A percentile compares a stretch with the other conserved stretches of the same genome.
Conservation (phyloP, 2,113 vertebrate species). For the Thermophis baileyi region DNA sequence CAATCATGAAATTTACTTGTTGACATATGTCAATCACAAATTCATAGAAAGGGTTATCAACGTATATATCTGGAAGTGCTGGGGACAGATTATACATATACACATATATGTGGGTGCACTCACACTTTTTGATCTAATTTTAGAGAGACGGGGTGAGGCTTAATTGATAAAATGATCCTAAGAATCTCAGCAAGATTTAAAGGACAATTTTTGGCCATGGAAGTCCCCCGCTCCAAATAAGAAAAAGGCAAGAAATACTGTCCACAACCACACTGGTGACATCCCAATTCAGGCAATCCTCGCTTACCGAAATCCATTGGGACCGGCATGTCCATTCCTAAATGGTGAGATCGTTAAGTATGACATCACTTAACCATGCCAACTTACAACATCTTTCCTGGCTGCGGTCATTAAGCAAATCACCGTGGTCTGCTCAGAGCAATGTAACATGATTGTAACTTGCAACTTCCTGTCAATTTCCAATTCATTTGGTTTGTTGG, state of each 20-base stretch:
- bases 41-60: not conserved
- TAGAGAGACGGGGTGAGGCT: not conserved
- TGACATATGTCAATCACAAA: not conserved
- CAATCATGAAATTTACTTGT: not conserved
- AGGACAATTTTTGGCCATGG: not conserved
- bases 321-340: too few relatives aligned
- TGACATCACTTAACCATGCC: too few relatives aligned
- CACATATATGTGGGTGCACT: not conserved
- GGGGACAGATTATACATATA: not conserved
- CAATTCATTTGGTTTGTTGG: too few relatives aligned
- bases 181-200: not conserved
- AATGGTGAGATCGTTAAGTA: too few relatives aligned
- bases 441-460: too few relatives aligned
- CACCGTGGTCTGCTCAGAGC: not conserved
- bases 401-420: too few relatives aligned
- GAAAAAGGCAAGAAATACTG: not conserved
- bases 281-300: not conserved
- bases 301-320: too few relatives aligned
- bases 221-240: not conserved
- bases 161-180: not conserved
- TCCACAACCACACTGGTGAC: not conserved
- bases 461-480: too few relatives aligned
- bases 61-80: not conserved
- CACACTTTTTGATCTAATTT: not conserved
- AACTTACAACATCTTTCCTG: too few relatives aligned